Evolutionary conservation across 2,797 vertebrate species (phyloP), one percentile per base, ranked within the genome.

Genomic region (Chromobotia macracanthus): DNA sequence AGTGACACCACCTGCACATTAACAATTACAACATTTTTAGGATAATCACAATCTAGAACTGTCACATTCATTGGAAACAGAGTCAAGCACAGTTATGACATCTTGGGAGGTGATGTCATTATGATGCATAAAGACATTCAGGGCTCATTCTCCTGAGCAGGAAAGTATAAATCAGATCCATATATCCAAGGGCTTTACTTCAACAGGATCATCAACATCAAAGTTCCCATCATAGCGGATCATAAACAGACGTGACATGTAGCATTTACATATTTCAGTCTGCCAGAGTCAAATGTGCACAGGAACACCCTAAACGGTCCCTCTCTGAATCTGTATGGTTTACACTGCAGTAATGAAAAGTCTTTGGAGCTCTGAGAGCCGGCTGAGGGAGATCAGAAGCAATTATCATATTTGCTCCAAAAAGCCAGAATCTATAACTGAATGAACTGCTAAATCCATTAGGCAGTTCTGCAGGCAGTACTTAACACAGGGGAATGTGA

Each of bases 301-400:
- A 55, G 48, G n/a, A 51, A 63, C 35, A 46, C 31, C 38, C 10
- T 44, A 65, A 58, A 19, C 13, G 11, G 12, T n/a, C 38, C 15
- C 23, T 50, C 38, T 82, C 78, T 68, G 72, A 81, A 67, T 74
- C 77, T 75, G 82, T 82, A 82, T 81, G 83, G 63, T 87, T 73
- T 64, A 60, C 75, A 79, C 64, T 85, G 78, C 67, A 72, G 71
- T 83, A 77, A 58, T 71, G 58, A 81, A 81, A 84, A 58, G 66
- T 44, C 63, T 79, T 18, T 80, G 73, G 25, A 64, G 48, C 73
- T 76, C 35, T 71, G 78, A 51, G 28, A 46, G 63, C 60, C 15
- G 71, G 38, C 18, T 38, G 44, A 48, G 50, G 50, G 23, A 56
- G 58, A n/a, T 70, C 60, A 61, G 53, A 61, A 79, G 63, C 19